phyloP scores from a whole-genome alignment of 2,888 invertebrate species.

The Leptodirus hochenwartii region DNA sequence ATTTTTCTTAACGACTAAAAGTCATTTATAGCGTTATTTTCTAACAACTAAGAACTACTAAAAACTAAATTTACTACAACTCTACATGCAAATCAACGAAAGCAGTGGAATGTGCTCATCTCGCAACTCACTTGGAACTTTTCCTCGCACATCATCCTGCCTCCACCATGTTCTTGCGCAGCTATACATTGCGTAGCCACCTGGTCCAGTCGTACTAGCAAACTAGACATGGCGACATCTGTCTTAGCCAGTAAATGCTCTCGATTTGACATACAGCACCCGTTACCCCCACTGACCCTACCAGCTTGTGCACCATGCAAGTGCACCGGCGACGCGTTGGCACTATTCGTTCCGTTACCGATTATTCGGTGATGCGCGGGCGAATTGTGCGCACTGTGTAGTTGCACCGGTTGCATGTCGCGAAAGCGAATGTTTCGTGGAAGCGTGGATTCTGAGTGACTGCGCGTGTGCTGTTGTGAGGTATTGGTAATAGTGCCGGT shows the following conservation, averaged over 20 bases:
- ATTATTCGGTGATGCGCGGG: too few relatives aligned
- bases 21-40: too few relatives aligned
- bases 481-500: conserved; percentile 5
- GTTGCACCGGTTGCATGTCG: too few relatives aligned
- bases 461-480: conserved; percentile 11
- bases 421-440: too few relatives aligned
- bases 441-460: conserved; percentile 12
- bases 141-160: conserved; percentile 53
- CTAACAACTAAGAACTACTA: too few relatives aligned
- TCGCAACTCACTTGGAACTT: conserved; percentile 45
- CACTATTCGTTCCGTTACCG: conserved; percentile 9
- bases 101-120: too few relatives aligned
- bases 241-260: conserved; percentile 47
- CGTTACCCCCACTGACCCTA: too few relatives aligned
- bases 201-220: conserved; percentile 47
- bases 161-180: conserved; percentile 58
- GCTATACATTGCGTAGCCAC: conserved; percentile 52
- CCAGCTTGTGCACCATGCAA: conserved; percentile 13
- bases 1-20: too few relatives aligned
- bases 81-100: too few relatives aligned
- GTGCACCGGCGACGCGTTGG: too few relatives aligned
- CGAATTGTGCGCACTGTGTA: too few relatives aligned
- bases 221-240: conserved; percentile 48
- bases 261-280: conserved; percentile 21
- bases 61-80: too few relatives aligned